These are phyloP conservation scores for Peucedramus taeniatus DNA, from an alignment of 2,113 vertebrate genomes.

Conservation along the genomic window DNA sequence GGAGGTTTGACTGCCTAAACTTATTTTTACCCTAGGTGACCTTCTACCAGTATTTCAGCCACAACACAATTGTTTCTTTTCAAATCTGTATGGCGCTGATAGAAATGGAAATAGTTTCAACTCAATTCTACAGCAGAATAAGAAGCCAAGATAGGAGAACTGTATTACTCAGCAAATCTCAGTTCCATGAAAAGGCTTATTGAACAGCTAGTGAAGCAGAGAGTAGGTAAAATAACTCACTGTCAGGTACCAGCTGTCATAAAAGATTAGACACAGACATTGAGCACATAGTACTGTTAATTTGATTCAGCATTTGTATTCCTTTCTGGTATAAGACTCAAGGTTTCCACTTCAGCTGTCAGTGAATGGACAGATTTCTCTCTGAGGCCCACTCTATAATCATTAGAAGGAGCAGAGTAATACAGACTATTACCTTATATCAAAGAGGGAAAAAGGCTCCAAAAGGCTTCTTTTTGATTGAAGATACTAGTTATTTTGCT, in stretches of 20 bases:
- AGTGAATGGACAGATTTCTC: constrained; percentile 7
- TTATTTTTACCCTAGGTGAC: constrained; percentile 27
- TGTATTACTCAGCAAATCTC: constrained; percentile 62
- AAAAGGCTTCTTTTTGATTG: background rate
- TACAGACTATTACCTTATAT: background rate
- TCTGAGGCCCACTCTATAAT: constrained; percentile 11
- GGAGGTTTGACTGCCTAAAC: background rate
- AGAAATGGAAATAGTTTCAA: constrained; percentile 54
- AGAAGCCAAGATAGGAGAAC: constrained; percentile 22
- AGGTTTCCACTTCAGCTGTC: constrained; percentile 19
- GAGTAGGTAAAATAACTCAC: constrained; percentile 67
- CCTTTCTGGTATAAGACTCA: constrained; percentile 47
- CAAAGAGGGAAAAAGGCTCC: background rate
- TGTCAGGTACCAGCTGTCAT: constrained; percentile 73
- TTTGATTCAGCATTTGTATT: constrained; percentile 62
- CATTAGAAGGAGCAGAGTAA: background rate
- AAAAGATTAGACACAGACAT: constrained; percentile 68
- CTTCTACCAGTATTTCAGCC: constrained; percentile 3
- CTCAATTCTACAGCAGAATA: constrained; percentile 46
- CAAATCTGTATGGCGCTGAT: background rate
- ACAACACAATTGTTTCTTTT: constrained; percentile 46
- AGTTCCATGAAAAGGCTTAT: constrained; percentile 58
- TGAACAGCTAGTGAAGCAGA: constrained; percentile 68
- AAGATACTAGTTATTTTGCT: background rate
- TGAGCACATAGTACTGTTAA: constrained; percentile 53